A percentile compares a stretch with the other conserved stretches of the same genome.
Evolutionary conservation across 2,888 invertebrate genomes (phyloP).

Genomic region (Hyalella azteca): DNA sequence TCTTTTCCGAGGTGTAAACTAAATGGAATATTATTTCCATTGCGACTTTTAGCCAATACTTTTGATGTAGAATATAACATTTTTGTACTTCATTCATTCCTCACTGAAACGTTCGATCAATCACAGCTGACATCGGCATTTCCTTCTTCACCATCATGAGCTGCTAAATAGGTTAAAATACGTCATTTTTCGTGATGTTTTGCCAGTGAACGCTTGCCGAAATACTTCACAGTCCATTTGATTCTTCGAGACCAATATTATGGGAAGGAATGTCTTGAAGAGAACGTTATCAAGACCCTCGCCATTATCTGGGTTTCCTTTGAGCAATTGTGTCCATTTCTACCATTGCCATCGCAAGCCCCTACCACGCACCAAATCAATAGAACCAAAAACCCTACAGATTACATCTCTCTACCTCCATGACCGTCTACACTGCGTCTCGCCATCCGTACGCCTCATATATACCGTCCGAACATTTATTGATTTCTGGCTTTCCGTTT

Average conservation of each 20-base stretch:
- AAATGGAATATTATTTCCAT: too few relatives aligned
- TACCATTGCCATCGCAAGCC: conserved; percentile 3
- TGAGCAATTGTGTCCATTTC: conserved; percentile 28
- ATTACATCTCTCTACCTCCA: conserved; percentile 17
- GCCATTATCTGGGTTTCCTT: conserved; percentile 1
- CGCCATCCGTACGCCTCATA: too few relatives aligned
- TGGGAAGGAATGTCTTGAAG: conserved; percentile 32
- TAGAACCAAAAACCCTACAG: conserved; percentile 17
- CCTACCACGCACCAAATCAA: not conserved
- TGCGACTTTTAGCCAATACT: too few relatives aligned
- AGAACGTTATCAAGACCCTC: conserved; percentile 1
- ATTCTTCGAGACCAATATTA: conserved; percentile 8
- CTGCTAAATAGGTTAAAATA: conserved; percentile 7
- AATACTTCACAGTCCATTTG: conserved; percentile 36
- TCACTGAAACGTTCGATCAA: too few relatives aligned
- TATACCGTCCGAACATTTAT: too few relatives aligned
- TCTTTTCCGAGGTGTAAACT: too few relatives aligned
- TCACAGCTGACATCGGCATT: conserved; percentile 17
- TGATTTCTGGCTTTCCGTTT: too few relatives aligned
- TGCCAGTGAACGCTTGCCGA: not conserved
- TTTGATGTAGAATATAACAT: too few relatives aligned
- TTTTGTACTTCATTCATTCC: too few relatives aligned
- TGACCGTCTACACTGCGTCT: too few relatives aligned
- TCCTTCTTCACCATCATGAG: not conserved
- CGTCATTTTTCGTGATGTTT: conserved; percentile 28